Evolutionary conservation across 2,888 invertebrate genomes (phyloP), one percentile per base, ranked within the genome.

Genomic region (Drosophila dives): DNA sequence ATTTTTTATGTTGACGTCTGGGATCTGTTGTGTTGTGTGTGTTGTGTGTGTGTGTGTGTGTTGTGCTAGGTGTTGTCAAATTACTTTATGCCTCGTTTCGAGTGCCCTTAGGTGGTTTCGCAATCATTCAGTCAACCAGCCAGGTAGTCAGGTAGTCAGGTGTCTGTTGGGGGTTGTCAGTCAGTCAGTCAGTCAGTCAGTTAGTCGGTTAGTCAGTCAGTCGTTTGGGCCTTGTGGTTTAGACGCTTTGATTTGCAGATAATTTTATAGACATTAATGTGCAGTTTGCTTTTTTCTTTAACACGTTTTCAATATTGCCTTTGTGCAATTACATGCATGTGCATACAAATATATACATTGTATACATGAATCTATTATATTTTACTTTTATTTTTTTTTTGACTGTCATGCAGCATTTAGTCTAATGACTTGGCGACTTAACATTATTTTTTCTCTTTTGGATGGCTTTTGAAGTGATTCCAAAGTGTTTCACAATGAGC

Each of bases 241-340:
- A 70, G 80, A 69, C 85, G 82, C 75, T 89, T 90, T 82, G 88
- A 87, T 86, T 90, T 86, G 83, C 77, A 73, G 86, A 88, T 90
- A 80, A 88, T 88, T 80, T 87, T 83, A 77, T 83, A 83, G 67
- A 75, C 86, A 90, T 90, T 86, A 86, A 83, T 86, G 69, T 86
- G 83, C 89, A 87, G 68, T 86, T 86, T 86, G 89, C 88, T 73
- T 64, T 23, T 65, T 45, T 29, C 34, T 50, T 29, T 49, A 59
- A 64, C 51, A 75, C 66, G 63, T 59, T 75, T 81, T 75, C 71
- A 77, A 77, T 84, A 78, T 81, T 81, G 81, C 78, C 65, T 74
- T 53, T 62, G 65, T 74, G 80, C 72, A 80, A 67, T 74, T 72
- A 70, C 64, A 62, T 60, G 40, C 56, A 67, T 40, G 38, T 49